A percentile compares a stretch with the other conserved stretches of the same genome.
Conservation (phyloP, 2,113 vertebrate species). For the Corythornis madagascariensis region DNA sequence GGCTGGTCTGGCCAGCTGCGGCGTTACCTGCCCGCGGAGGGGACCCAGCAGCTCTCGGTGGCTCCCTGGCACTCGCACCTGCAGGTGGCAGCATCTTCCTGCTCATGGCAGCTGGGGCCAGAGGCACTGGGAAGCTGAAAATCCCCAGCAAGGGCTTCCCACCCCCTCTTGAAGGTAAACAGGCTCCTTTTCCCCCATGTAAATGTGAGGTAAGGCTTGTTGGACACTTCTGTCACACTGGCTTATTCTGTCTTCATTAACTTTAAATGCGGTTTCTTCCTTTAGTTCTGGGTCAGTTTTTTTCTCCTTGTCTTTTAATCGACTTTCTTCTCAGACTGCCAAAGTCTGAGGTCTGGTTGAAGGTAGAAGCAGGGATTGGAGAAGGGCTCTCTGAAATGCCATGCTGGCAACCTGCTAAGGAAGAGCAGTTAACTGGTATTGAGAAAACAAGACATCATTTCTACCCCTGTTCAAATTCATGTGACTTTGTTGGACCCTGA, state of each 20-base stretch:
- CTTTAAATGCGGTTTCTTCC: not conserved
- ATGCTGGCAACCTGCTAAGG: not conserved
- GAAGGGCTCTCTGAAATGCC: not conserved
- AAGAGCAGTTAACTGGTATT: not conserved
- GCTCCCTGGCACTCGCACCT: not conserved
- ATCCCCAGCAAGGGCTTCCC: not conserved
- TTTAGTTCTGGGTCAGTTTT: not conserved
- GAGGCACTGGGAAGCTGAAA: not conserved
- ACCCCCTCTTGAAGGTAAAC: not conserved
- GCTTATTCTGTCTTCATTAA: not conserved
- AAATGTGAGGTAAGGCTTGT: not conserved
- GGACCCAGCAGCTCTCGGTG: not conserved
- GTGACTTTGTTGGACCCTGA: not conserved
- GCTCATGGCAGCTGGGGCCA: not conserved
- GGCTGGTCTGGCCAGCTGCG: rapidly evolving
- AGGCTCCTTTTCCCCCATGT: not conserved
- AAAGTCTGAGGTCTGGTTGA: not conserved
- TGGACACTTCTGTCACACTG: not conserved
- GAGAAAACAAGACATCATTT: not conserved
- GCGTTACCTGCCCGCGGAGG: rapidly evolving
- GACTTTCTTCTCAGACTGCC: not conserved
- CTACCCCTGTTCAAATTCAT: not conserved
- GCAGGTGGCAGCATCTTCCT: slow-evolving; percentile 73
- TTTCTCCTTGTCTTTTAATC: not conserved
- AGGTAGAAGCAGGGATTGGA: not conserved